These are phyloP conservation scores for Coelogynopora nodosa DNA, from an alignment of 2,888 invertebrate species.

Conservation along the genomic window DNA sequence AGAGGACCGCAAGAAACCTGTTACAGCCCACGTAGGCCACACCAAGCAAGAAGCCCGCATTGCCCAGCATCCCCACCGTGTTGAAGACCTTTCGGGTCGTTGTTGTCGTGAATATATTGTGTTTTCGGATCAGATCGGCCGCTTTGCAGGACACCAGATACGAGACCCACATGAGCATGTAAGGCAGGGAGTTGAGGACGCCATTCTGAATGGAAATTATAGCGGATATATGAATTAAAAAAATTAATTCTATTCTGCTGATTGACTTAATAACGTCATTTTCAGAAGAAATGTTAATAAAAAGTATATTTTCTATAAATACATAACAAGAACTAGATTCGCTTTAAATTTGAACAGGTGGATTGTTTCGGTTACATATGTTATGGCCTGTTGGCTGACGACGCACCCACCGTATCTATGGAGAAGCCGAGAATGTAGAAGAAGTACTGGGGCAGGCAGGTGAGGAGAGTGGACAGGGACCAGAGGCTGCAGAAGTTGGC, in stretches of 20 bases:
- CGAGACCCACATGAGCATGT: constrained; percentile 28
- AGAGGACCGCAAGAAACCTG: background rate
- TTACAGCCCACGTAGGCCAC: constrained; percentile 8
- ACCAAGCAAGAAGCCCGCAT: background rate
- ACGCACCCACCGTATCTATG: background rate
- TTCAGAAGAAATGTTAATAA: too few species aligned
- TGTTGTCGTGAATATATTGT: constrained; percentile 34
- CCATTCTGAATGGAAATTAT: constrained; percentile 33
- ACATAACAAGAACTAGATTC: too few species aligned
- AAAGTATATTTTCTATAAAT: too few species aligned
- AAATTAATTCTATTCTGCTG: too few species aligned
- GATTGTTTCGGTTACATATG: too few species aligned
- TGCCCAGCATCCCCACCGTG: constrained; percentile 3
- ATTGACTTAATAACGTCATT: too few species aligned
- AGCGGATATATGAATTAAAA: too few species aligned
- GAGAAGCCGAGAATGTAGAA: background rate
- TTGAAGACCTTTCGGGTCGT: constrained; percentile 12
- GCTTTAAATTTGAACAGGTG: too few species aligned
- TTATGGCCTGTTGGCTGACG: background rate
- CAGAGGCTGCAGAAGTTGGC: constrained; percentile 24
- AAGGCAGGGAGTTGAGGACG: background rate
- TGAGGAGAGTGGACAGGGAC: background rate
- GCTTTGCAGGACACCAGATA: background rate
- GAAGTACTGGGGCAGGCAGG: constrained; percentile 2
- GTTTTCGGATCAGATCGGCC: constrained; percentile 1